A percentile compares a stretch with the other conserved stretches of the same genome.
Conservation (phyloP, 2,888 invertebrate species). For the Zootermopsis nevadensis region DNA sequence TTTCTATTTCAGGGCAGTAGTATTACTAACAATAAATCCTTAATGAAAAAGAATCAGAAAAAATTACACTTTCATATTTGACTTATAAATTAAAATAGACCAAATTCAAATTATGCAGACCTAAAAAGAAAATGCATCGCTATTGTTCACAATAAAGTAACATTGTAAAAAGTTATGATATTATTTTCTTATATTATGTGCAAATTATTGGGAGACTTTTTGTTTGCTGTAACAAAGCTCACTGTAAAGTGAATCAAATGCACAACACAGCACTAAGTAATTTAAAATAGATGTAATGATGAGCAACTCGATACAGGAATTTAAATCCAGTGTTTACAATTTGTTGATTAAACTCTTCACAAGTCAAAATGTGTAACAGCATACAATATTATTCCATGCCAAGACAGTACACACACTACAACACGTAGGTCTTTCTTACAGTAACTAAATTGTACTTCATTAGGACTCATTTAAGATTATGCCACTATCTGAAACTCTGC, state of each 20-base stretch:
- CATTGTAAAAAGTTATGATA: background rate
- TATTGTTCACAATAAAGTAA: conserved; percentile 7
- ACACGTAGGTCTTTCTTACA: background rate
- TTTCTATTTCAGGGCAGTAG: background rate
- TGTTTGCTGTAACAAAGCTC: background rate
- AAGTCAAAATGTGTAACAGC: background rate
- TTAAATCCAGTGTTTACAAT: background rate
- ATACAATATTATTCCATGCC: background rate
- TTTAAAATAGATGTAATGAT: background rate
- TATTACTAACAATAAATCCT: conserved; percentile 1
- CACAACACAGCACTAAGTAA: background rate
- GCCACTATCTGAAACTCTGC: background rate
- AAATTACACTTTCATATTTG: conserved; percentile 7
- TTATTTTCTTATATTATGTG: background rate
- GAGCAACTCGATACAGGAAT: background rate
- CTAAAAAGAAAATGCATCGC: conserved; percentile 1
- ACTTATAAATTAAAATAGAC: conserved; percentile 3
- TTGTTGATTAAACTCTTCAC: too few relatives aligned
- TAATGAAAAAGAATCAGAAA: background rate
- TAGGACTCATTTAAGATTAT: background rate
- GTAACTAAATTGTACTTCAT: background rate
- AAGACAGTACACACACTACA: background rate
- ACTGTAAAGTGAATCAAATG: background rate
- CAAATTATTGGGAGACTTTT: background rate
- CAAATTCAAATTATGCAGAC: background rate